Evolutionary conservation across 2,113 vertebrate species (phyloP).

Genomic region (Girardinichthys multiradiatus): DNA sequence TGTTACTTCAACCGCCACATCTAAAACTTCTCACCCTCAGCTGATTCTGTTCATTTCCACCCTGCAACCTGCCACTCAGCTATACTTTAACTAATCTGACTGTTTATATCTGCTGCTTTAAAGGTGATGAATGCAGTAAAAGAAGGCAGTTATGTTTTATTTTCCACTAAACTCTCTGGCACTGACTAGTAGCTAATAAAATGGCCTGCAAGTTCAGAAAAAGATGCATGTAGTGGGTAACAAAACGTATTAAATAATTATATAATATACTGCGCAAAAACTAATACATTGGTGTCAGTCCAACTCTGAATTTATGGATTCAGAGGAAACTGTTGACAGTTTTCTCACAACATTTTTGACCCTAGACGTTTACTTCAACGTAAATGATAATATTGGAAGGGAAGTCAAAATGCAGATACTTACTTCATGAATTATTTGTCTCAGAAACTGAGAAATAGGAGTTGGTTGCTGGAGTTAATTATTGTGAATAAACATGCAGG

Average conservation of each 20-base stretch:
- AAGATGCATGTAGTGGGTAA: neutral
- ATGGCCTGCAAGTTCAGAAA: constrained; percentile 17
- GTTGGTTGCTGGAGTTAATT: neutral
- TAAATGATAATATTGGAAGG: neutral
- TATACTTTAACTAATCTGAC: constrained; percentile 3
- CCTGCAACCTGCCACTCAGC: constrained; percentile 25
- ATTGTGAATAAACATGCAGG: neutral
- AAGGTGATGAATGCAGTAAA: neutral
- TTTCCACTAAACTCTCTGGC: constrained; percentile 9
- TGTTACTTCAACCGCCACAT: constrained; percentile 13
- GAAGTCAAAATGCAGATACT: neutral
- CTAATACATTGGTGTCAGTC: neutral
- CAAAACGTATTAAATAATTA: neutral
- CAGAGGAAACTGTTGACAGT: neutral
- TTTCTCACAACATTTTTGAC: no score
- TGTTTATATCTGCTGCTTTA: constrained; percentile 8
- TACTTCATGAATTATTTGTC: neutral
- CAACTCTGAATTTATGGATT: neutral
- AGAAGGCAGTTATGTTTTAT: constrained; percentile 1
- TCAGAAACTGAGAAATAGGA: neutral
- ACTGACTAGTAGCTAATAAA: neutral
- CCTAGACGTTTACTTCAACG: no score
- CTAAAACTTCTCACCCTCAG: neutral
- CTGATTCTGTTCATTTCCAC: constrained; percentile 35
- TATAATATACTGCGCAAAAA: neutral